Evolutionary conservation across 2,888 invertebrate species (phyloP).

Genomic region (Geotrupes spiniger): DNA sequence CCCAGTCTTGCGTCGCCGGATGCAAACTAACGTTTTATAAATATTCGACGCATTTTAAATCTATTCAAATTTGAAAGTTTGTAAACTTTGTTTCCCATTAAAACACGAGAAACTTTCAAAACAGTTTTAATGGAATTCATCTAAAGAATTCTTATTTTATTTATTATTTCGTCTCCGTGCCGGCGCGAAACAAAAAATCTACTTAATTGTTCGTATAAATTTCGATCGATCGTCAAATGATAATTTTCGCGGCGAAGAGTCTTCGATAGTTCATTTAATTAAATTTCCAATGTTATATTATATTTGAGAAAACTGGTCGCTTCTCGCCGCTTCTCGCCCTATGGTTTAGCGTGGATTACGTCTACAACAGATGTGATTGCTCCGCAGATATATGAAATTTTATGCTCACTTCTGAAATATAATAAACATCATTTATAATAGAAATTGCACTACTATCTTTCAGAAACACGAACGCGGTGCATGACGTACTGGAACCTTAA

Average conservation of each 20-base stretch:
- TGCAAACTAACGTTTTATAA: conserved; percentile 1
- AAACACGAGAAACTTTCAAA: conserved; percentile 1
- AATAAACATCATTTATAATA: background rate
- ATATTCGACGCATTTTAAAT: conserved; percentile 3
- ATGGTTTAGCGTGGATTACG: background rate
- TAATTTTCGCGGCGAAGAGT: background rate
- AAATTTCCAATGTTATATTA: background rate
- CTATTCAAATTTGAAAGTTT: conserved; percentile 3
- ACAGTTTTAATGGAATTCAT: conserved; percentile 4
- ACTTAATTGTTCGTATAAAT: background rate
- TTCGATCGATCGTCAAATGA: background rate
- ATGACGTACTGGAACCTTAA: no score
- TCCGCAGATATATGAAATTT: background rate
- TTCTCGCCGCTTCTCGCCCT: background rate
- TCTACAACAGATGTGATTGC: conserved; percentile 2
- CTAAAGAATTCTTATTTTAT: background rate
- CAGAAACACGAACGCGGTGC: no score
- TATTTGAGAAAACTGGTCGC: background rate
- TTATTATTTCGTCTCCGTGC: background rate
- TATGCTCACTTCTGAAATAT: background rate
- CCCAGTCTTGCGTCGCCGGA: no score
- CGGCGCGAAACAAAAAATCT: background rate
- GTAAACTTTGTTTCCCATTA: conserved; percentile 2
- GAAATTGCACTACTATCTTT: background rate
- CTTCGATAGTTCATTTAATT: background rate